Conservation (phyloP, 2,797 vertebrate species). For the Hybognathus amarus region DNA sequence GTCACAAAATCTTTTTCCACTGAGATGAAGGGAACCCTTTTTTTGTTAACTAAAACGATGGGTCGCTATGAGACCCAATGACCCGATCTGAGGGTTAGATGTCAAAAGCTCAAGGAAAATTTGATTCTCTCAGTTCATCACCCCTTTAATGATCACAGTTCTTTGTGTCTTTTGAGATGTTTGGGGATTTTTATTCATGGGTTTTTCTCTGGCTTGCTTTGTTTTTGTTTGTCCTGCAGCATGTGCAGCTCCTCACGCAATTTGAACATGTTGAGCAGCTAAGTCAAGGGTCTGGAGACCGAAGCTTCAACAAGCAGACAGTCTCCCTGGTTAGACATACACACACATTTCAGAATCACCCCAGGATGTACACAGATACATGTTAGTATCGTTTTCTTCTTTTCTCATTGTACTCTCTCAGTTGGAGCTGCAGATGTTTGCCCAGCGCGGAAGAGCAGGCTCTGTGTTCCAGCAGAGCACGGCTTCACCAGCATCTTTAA, state of each 20-base stretch:
- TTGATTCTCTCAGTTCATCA: no score
- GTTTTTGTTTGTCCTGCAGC: constrained; percentile 72
- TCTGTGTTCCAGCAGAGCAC: constrained; percentile 57
- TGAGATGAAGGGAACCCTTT: no score
- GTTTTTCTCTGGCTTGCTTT: not conserved
- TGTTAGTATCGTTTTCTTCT: not conserved
- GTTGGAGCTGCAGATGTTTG: constrained; percentile 85
- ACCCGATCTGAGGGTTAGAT: no score
- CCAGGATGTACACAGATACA: not conserved
- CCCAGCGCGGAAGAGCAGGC: constrained; percentile 75
- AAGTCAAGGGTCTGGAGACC: constrained; percentile 77
- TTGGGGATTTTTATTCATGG: not conserved
- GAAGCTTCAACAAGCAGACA: constrained; percentile 84
- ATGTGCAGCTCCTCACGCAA: constrained; percentile 92
- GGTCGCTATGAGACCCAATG: no score
- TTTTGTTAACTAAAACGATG: no score
- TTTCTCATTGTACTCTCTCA: constrained; percentile 57
- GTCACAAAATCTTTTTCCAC: no score
- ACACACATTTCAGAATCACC: constrained; percentile 13
- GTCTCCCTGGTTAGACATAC: constrained; percentile 86
- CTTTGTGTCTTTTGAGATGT: not conserved
- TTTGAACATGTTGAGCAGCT: constrained; percentile 83
- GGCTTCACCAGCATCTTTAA: constrained; percentile 83
- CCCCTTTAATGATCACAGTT: not conserved
- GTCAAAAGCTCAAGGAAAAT: no score